Percentiles rank a stretch among this genome's conserved stretches.
phyloP scores from a whole-genome alignment of 2,113 vertebrate species.

The Trematocara zebra region DNA sequence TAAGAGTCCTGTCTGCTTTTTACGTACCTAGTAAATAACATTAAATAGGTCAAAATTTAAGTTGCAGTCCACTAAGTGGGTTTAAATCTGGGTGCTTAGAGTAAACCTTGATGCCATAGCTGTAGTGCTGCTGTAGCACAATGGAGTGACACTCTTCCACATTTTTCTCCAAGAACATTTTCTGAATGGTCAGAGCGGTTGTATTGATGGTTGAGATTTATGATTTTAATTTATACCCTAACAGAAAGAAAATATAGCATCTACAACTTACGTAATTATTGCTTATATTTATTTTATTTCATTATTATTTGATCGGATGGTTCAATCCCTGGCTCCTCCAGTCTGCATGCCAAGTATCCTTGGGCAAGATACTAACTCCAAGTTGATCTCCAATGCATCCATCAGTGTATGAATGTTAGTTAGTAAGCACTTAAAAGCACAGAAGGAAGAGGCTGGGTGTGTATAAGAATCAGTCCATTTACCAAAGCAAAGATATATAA shows the following conservation, averaged over 20 bases:
- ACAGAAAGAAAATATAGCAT: neutral
- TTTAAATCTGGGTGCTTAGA: neutral
- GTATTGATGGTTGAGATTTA: neutral
- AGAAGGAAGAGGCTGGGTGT: neutral
- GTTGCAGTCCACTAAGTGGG: fast-evolving
- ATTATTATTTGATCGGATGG: neutral
- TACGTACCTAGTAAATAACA: neutral
- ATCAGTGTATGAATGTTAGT: neutral
- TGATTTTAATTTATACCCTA: neutral
- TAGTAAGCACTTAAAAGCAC: neutral
- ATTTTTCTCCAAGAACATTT: neutral
- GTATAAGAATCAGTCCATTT: neutral
- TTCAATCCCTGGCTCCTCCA: neutral
- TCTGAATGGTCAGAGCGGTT: neutral
- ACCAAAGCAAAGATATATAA: neutral
- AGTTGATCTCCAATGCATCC: neutral
- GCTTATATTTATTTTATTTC: neutral
- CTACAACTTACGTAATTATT: neutral
- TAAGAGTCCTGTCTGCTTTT: neutral
- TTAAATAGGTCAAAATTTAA: neutral
- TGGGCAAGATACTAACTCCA: neutral
- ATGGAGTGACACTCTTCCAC: neutral
- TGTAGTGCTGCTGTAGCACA: neutral
- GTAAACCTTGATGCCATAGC: neutral
- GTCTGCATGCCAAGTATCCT: neutral